Base-by-base conservation (phyloP, 2,113 vertebrate genomes). In the Albula goreensis region DNA sequence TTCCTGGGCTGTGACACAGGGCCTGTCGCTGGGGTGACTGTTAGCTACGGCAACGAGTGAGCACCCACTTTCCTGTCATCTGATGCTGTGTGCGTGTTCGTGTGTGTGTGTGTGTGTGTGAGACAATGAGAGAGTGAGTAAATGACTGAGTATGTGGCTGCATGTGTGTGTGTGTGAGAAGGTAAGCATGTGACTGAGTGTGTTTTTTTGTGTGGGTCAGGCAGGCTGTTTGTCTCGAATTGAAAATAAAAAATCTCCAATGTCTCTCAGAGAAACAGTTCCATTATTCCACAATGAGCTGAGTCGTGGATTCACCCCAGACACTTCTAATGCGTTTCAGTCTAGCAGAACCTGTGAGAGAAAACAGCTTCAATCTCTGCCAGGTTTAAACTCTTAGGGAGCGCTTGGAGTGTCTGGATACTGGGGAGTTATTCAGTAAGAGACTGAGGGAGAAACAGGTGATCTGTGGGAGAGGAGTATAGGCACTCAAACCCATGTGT, bases 1-100 rank as follows among this genome's bases (percentile, higher is more conserved):
- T 96, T 95, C 88, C 78, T 96, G 86, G 95, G 95, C 63, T 96
- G 95, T 85, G 93, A 96, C 92, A 96, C 94, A 0, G 94, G 94
- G 5, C 95, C 95, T 41, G 94, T 96, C 0, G 95, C 95, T 2
- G 95, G 95, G 81, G 94, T 95, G 50, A 95, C 95, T 0, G 93
- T 95, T 50, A 88, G 92, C 91, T 96, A 96, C 82, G 84, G 90
- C 87, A 95, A 96, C 12, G 93, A 94, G 95, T 96, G 90, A 93
- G 93, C 60, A n/a, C 22, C 60, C 11, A 19, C 60, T 66, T 66
- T 66, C 17, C 60, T 41, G 31, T 41, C 31, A 41, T 41, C 31
- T 66, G 60, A 22, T 66, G 60, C 60, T 66, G 60, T 66, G 17
- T 66, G 17, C 15, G 17, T 7, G 7, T 63, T 15, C 17, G 3